phyloP scores from a whole-genome alignment of 2,797 vertebrate species.

The Lerista edwardsae region DNA sequence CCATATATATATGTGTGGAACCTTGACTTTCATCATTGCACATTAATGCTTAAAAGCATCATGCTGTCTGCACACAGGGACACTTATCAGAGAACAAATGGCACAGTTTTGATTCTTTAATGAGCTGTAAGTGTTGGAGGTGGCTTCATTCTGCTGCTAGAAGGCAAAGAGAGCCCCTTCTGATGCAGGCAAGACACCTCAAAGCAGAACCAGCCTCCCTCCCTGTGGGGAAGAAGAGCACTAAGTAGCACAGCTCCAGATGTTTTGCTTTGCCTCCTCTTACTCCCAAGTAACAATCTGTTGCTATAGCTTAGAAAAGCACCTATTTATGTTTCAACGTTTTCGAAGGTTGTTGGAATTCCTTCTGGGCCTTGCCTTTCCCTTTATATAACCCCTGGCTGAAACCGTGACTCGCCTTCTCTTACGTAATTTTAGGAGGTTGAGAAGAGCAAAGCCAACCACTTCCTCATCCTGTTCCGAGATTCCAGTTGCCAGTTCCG shows the following conservation, averaged over 20 bases:
- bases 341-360: not conserved
- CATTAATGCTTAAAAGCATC: not conserved
- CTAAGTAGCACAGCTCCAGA: not conserved
- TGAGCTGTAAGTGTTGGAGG: not conserved
- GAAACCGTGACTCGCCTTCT: not conserved
- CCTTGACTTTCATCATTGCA: not conserved
- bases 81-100: not conserved
- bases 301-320: not conserved
- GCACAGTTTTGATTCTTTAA: not conserved
- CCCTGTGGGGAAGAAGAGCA: not conserved
- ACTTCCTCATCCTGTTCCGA: slow-evolving; percentile 94
- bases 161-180: no score
- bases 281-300: not conserved
- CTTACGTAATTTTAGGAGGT: slow-evolving; percentile 81
- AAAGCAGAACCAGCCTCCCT: not conserved
- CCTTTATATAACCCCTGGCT: not conserved
- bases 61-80: not conserved
- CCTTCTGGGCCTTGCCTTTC: not conserved
- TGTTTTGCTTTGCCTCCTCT: not conserved
- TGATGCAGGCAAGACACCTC: no score
- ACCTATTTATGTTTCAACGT: not conserved
- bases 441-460: slow-evolving; percentile 89
- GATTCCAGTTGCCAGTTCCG: slow-evolving; percentile 92
- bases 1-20: not conserved
- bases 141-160: not conserved